phyloP scores from a whole-genome alignment of 2,797 vertebrate species.

The Bradypodion ventrale region DNA sequence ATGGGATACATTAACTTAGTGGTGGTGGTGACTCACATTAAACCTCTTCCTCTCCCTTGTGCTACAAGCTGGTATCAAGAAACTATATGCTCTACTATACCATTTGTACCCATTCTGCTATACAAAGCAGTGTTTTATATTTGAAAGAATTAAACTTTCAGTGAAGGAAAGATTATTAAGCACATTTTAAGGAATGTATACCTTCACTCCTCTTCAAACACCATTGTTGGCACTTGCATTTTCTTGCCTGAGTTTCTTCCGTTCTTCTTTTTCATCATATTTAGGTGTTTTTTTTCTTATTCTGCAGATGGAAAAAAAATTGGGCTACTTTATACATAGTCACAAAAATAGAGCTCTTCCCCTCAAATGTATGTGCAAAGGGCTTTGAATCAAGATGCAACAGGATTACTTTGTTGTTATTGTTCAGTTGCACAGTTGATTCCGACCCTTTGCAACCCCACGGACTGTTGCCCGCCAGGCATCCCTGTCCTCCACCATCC shows the following conservation, averaged over 20 bases:
- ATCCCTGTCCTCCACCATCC: no score
- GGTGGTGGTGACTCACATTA: background rate
- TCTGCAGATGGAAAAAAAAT: conserved; percentile 46
- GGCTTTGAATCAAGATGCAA: background rate
- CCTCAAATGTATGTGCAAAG: background rate
- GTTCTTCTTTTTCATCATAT: conserved; percentile 77
- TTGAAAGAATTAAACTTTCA: no score
- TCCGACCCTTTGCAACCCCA: no score
- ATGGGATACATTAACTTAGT: background rate
- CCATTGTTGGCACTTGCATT: conserved; percentile 65
- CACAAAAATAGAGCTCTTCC: background rate
- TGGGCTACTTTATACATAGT: background rate
- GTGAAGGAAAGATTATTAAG: background rate
- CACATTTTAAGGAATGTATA: conserved; percentile 32
- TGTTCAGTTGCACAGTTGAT: no score
- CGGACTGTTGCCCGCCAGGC: no score
- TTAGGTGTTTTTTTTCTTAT: conserved; percentile 74
- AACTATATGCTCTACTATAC: background rate
- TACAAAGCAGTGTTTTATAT: background rate
- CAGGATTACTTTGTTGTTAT: no score
- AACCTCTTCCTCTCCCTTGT: background rate
- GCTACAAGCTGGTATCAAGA: background rate
- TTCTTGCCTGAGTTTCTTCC: conserved; percentile 78
- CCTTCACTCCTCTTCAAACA: conserved; percentile 70
- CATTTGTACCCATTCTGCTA: background rate